Evolutionary conservation across 1,140 invertebrate species (phyloP).

Genomic region (Ceratosolen fusciceps): DNA sequence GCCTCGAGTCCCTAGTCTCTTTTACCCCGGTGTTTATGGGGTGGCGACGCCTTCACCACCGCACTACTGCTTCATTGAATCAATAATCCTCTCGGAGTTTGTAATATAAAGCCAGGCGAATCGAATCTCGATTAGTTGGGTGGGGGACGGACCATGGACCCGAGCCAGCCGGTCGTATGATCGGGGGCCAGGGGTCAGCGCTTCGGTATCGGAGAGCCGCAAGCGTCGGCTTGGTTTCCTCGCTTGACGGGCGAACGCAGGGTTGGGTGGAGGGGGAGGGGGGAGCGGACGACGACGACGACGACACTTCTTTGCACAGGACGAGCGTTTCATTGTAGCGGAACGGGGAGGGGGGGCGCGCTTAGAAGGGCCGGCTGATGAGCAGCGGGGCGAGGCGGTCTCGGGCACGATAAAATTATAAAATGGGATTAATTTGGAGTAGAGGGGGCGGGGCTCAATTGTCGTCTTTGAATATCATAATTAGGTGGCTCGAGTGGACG

Average conservation of each 20-base stretch:
- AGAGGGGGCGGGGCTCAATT: constrained; percentile 1
- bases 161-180: not conserved
- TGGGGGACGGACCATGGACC: not conserved
- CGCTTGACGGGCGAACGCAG: too few species aligned
- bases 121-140: constrained; percentile 47
- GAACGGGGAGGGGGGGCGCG: not conserved
- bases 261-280: too few species aligned
- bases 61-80: constrained; percentile 48
- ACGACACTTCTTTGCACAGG: too few species aligned
- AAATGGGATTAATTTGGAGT: constrained; percentile 44
- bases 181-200: not conserved
- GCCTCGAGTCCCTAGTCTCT: too few species aligned
- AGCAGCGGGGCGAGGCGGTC: not conserved
- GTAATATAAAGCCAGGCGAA: constrained; percentile 44
- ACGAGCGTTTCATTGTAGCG: too few species aligned
- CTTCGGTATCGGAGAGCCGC: constrained; percentile 21
- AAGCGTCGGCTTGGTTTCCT: too few species aligned
- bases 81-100: constrained; percentile 46
- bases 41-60: constrained; percentile 24
- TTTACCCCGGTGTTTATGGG: not conserved
- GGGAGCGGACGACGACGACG: too few species aligned
- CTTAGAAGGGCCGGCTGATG: not conserved
- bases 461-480: constrained; percentile 20
- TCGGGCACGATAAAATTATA: constrained; percentile 17
- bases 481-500: not conserved